Conservation (phyloP, 37 sponge, comb jelly and placozoan genomes). For the Spongilla lacustris region DNA sequence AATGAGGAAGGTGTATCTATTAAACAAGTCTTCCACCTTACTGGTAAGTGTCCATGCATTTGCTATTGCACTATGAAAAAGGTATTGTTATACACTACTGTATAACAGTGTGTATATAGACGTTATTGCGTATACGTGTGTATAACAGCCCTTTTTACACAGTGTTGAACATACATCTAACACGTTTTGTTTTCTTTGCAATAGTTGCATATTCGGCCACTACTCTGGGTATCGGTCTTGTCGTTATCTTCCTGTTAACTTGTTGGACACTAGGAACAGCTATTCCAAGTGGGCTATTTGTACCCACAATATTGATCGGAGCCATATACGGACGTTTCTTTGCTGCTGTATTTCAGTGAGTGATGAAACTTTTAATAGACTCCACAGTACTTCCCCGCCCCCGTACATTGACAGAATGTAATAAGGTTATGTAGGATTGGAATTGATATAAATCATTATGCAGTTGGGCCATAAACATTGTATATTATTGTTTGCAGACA, state of each 20-base stretch:
- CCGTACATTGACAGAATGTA: too few species aligned
- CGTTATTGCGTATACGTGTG: too few species aligned
- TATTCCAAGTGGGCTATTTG: constrained; percentile 95
- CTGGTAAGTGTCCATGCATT: background rate
- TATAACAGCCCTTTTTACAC: too few species aligned
- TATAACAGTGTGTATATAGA: too few species aligned
- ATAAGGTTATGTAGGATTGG: too few species aligned
- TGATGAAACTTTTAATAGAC: background rate
- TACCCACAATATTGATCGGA: constrained; percentile 92
- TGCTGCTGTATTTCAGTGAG: constrained; percentile 64
- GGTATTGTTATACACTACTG: too few species aligned
- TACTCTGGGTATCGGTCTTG: background rate
- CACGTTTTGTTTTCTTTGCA: background rate
- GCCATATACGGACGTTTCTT: constrained; percentile 90
- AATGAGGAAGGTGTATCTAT: background rate
- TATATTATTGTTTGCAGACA: background rate
- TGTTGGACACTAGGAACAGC: constrained; percentile 96
- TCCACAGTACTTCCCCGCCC: too few species aligned
- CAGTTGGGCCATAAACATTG: too few species aligned
- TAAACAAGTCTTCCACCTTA: background rate
- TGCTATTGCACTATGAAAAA: too few species aligned
- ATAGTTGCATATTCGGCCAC: background rate
- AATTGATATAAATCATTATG: too few species aligned
- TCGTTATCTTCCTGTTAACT: constrained; percentile 78
- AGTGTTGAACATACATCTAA: too few species aligned